Conservation (phyloP, 2,797 vertebrate species). For the Poeciliopsis turneri region DNA sequence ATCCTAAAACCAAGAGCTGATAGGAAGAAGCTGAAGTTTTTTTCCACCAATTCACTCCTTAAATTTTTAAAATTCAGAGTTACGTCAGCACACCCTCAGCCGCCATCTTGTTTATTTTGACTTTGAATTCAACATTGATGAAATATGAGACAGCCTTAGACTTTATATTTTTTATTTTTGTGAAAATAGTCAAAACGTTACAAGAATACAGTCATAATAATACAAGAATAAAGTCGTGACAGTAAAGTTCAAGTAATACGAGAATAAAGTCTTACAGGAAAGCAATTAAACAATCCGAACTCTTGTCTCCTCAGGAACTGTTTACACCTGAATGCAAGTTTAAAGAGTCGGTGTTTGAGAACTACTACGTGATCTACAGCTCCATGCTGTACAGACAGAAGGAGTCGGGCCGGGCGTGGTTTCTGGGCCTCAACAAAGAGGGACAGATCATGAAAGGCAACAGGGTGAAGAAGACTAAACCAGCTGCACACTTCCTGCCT, state of each 20-base stretch:
- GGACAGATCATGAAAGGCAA: constrained; percentile 97
- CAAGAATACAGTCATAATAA: no score
- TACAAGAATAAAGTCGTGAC: no score
- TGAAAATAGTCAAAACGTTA: no score
- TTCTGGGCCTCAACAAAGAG: constrained; percentile 95
- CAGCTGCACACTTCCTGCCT: constrained; percentile 98
- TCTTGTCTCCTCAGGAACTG: constrained; percentile 85
- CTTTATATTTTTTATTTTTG: no score
- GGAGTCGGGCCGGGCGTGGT: constrained; percentile 96
- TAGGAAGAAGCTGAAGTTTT: background rate
- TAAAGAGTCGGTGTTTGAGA: constrained; percentile 99
- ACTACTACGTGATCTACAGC: constrained; percentile 98
- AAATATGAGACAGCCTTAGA: no score
- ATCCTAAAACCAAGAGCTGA: background rate
- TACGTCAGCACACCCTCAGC: no score
- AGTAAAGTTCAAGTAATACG: background rate
- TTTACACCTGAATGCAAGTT: constrained; percentile 98
- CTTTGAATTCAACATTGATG: no score
- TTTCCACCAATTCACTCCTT: no score
- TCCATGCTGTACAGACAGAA: constrained; percentile 98
- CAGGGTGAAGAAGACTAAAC: constrained; percentile 98
- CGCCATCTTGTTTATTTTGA: no score
- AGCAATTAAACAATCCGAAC: background rate
- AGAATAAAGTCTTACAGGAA: no score
- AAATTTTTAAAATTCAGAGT: no score